Percentiles rank a stretch among this genome's conserved stretches.
These are phyloP conservation scores for Orchesella flavescens DNA, from an alignment of 2,888 invertebrate genomes.

Conservation along the genomic window DNA sequence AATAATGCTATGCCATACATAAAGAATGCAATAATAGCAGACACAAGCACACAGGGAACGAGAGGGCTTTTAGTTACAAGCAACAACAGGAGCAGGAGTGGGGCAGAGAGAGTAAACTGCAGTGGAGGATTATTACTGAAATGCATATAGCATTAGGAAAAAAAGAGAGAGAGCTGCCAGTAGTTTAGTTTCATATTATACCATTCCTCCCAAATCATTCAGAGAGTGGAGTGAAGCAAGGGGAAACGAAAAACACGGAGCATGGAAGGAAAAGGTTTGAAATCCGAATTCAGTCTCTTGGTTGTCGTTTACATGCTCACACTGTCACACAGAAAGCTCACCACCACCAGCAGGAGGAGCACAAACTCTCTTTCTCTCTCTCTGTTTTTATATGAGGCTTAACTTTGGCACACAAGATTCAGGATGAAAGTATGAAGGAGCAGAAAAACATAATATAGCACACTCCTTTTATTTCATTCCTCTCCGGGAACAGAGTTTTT, in stretches of 20 bases:
- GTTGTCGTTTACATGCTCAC: slow-evolving; percentile 24
- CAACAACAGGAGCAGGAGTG: too few species aligned
- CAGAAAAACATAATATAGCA: not conserved
- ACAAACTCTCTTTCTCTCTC: not conserved
- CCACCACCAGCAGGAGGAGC: slow-evolving; percentile 9
- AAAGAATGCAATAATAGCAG: too few species aligned
- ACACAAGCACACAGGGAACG: too few species aligned
- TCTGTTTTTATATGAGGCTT: not conserved
- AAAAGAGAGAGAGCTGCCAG: too few species aligned
- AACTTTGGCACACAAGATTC: slow-evolving; percentile 7
- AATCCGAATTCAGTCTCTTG: slow-evolving; percentile 21
- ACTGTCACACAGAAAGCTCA: slow-evolving; percentile 7
- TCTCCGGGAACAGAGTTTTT: slow-evolving; percentile 23
- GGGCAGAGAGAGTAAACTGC: too few species aligned
- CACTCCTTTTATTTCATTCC: not conserved
- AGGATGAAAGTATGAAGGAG: slow-evolving; percentile 6
- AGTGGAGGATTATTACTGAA: too few species aligned
- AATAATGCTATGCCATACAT: too few species aligned
- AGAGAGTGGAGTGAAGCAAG: slow-evolving; percentile 8
- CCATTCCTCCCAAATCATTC: not conserved
- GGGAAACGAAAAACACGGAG: not conserved
- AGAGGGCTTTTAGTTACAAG: too few species aligned
- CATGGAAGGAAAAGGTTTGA: not conserved
- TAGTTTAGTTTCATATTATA: too few species aligned
- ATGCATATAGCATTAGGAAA: too few species aligned